Percentiles rank a stretch among this genome's conserved stretches.
phyloP scores from a whole-genome alignment of 2,888 invertebrate species.

The Nebria brevicollis region DNA sequence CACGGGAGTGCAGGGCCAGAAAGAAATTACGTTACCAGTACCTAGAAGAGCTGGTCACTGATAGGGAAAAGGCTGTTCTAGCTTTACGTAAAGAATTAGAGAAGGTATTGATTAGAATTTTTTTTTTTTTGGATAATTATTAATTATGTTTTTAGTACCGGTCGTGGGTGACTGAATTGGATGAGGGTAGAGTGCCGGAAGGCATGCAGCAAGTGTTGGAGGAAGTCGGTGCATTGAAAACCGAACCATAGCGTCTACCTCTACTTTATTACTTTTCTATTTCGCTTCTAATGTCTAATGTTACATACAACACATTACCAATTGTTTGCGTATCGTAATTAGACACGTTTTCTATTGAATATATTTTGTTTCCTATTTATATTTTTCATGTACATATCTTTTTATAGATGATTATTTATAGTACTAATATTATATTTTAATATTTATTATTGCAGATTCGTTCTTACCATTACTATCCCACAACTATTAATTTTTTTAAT shows the following conservation, averaged over 20 bases:
- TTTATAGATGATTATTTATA: too few relatives aligned
- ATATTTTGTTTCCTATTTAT: too few relatives aligned
- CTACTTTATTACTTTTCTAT: neutral
- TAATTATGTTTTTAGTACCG: slow-evolving; percentile 73
- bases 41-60: slow-evolving; percentile 92
- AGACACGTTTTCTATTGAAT: too few relatives aligned
- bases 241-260: slow-evolving; percentile 62
- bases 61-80: slow-evolving; percentile 91
- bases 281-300: too few relatives aligned
- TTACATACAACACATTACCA: too few relatives aligned
- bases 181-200: slow-evolving; percentile 83
- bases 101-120: slow-evolving; percentile 68
- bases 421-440: too few relatives aligned
- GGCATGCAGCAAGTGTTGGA: slow-evolving; percentile 80
- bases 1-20: slow-evolving; percentile 94
- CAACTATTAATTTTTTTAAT: too few relatives aligned
- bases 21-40: slow-evolving; percentile 98
- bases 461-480: too few relatives aligned
- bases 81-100: slow-evolving; percentile 89
- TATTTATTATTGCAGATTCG: too few relatives aligned
- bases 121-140: too few relatives aligned
- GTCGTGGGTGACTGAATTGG: slow-evolving; percentile 82
- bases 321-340: too few relatives aligned
- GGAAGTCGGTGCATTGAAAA: slow-evolving; percentile 77
- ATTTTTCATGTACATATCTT: too few relatives aligned